A percentile compares a stretch with the other conserved stretches of the same genome.
Evolutionary conservation across 2,797 vertebrate species (phyloP).

Genomic region (Dicrostonyx torquatus): DNA sequence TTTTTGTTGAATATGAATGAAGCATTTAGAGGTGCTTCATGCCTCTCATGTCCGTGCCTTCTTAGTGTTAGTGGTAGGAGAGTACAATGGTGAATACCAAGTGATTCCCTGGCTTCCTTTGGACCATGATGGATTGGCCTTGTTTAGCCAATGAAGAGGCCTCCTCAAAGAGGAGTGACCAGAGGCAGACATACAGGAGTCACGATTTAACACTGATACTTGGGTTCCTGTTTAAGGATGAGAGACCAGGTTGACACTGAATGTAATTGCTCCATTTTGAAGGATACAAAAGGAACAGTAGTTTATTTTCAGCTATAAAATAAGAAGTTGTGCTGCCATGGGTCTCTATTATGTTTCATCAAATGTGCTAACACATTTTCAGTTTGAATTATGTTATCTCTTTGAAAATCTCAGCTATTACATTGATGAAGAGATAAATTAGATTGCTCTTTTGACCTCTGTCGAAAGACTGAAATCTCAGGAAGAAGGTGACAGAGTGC

Average conservation of each 20-base stretch:
- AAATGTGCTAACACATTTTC: not conserved
- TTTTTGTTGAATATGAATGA: slow-evolving; percentile 1
- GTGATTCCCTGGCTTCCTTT: slow-evolving; percentile 45
- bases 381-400: slow-evolving; percentile 30
- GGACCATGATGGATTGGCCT: slow-evolving; percentile 6
- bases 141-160: not conserved
- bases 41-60: not conserved
- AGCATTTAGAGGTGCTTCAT: slow-evolving; percentile 26
- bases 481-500: not conserved
- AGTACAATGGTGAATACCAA: not conserved
- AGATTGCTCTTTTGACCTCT: not conserved
- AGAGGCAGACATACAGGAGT: not conserved
- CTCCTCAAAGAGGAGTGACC: not conserved
- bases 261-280: not conserved
- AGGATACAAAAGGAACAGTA: not conserved
- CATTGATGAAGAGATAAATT: not conserved
- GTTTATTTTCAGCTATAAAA: not conserved
- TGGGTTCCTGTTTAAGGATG: slow-evolving; percentile 6
- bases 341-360: not conserved
- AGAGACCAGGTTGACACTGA: not conserved
- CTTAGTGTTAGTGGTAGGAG: not conserved
- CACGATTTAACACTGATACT: not conserved
- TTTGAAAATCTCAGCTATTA: not conserved
- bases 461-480: not conserved
- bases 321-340: not conserved